Percentiles rank a stretch among this genome's conserved stretches.
Evolutionary conservation across 1,140 invertebrate genomes (phyloP).

Genomic region (Cydia splendana): DNA sequence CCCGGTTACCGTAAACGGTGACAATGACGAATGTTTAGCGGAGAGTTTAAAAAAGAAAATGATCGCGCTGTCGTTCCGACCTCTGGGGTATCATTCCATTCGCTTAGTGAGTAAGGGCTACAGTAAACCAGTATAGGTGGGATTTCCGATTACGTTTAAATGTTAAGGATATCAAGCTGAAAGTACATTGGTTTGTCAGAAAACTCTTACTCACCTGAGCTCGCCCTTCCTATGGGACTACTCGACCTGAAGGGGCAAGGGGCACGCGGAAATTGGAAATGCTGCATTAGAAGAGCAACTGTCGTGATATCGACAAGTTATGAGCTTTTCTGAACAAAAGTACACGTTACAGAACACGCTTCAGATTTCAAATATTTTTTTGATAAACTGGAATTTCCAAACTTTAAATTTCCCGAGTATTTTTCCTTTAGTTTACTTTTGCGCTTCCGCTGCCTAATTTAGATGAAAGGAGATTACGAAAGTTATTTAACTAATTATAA

Average conservation of each 20-base stretch:
- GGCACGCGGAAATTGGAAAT: slow-evolving; percentile 71
- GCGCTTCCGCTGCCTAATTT: not conserved
- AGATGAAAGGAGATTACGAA: not conserved
- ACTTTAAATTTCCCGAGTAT: not conserved
- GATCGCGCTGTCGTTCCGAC: slow-evolving; percentile 52
- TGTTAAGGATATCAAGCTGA: not conserved
- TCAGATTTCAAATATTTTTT: not conserved
- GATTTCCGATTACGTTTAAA: not conserved
- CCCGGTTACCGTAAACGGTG: slow-evolving; percentile 44
- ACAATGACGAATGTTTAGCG: slow-evolving; percentile 65
- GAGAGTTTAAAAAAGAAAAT: slow-evolving; percentile 61
- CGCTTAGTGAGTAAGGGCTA: not conserved
- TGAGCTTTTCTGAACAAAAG: slow-evolving; percentile 42
- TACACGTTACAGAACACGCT: slow-evolving; percentile 9
- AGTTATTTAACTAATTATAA: slow-evolving; percentile 11
- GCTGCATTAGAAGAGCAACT: slow-evolving; percentile 58
- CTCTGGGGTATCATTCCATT: not conserved
- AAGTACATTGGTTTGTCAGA: not conserved
- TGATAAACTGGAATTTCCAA: not conserved
- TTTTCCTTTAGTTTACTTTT: not conserved
- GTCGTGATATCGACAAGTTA: slow-evolving; percentile 69
- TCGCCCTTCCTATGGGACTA: not conserved
- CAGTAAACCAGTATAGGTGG: not conserved
- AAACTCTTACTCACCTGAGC: not conserved
- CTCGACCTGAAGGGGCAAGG: slow-evolving; percentile 34